Percentiles rank a stretch among this genome's conserved stretches.
These are phyloP conservation scores for Diachasma alloeum DNA, from an alignment of 1,140 invertebrate species.

Conservation along the genomic window DNA sequence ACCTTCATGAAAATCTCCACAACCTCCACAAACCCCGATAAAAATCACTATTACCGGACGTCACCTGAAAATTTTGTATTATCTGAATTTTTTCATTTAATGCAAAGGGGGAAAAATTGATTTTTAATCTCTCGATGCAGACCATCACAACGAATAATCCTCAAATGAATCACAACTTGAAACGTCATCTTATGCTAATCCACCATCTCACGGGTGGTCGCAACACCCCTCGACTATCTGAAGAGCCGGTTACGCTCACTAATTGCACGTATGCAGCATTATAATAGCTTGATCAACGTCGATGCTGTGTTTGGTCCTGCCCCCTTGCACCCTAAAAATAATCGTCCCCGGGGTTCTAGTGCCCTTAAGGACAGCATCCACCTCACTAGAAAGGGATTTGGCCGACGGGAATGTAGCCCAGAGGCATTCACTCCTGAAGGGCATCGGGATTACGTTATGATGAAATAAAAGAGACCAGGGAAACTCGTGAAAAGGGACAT, in stretches of 20 bases:
- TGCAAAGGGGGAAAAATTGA: too few species aligned
- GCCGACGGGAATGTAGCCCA: background rate
- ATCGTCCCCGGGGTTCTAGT: background rate
- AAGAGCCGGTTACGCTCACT: slow-evolving; percentile 21
- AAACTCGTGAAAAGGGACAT: background rate
- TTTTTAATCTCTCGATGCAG: too few species aligned
- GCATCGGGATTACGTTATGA: background rate
- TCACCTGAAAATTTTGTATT: too few species aligned
- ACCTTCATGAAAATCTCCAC: too few species aligned
- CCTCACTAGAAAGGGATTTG: background rate
- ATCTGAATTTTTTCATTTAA: too few species aligned
- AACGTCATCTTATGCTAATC: slow-evolving; percentile 37
- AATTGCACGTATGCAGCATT: slow-evolving; percentile 31
- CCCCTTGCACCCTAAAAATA: background rate
- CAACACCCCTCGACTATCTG: slow-evolving; percentile 20
- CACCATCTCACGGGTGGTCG: slow-evolving; percentile 37
- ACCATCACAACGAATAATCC: too few species aligned
- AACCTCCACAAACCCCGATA: too few species aligned
- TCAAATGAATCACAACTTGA: background rate
- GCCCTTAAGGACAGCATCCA: background rate
- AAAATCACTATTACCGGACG: too few species aligned
- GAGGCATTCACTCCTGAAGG: background rate
- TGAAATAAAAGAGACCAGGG: background rate
- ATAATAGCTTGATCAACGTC: slow-evolving; percentile 26
- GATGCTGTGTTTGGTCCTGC: background rate